Evolutionary conservation across 1,140 invertebrate species (phyloP).

Genomic region (Elysia chlorotica): DNA sequence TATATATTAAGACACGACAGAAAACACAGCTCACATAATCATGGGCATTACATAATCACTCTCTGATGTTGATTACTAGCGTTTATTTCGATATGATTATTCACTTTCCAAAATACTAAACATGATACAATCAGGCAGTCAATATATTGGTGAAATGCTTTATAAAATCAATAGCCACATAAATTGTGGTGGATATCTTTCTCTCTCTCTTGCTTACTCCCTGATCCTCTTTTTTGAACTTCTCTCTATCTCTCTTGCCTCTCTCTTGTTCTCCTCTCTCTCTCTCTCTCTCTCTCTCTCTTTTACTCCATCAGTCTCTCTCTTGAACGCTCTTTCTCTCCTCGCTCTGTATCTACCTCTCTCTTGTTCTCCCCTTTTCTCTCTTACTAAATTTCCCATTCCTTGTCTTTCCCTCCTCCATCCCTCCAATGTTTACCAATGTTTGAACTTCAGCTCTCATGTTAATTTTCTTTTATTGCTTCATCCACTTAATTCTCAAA

Average conservation of each 20-base stretch:
- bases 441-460: background rate
- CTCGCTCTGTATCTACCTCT: background rate
- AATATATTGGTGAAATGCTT: no score
- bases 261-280: background rate
- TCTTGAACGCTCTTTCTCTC: no score
- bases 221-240: background rate
- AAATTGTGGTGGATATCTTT: no score
- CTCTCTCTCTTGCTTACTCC: background rate
- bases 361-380: background rate
- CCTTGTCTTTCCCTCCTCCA: background rate
- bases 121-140: no score
- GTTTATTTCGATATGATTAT: background rate
- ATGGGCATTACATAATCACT: background rate
- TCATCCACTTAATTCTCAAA: background rate
- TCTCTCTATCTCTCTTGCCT: background rate
- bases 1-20: no score
- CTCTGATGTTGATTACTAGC: constrained; percentile 10
- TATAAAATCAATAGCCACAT: no score
- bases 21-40: no score
- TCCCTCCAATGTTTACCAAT: background rate
- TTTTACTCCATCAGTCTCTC: background rate
- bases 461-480: background rate
- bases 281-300: background rate
- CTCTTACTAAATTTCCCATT: background rate
- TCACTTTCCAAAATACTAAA: no score